Base-by-base conservation (phyloP, 37 sponge, comb jelly and placozoan species). In the Diacarnus erythraeanus region DNA sequence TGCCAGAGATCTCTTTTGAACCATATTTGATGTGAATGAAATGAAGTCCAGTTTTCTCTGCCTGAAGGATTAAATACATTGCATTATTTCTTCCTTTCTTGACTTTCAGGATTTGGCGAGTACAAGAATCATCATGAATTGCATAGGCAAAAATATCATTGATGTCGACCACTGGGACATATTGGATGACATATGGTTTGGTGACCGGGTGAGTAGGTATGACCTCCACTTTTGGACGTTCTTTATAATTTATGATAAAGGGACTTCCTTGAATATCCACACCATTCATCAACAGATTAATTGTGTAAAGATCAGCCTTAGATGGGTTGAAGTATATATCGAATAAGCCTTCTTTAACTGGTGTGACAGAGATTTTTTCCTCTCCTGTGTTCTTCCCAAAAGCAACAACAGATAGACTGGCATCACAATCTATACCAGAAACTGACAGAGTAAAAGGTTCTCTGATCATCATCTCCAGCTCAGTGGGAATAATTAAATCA, bases 1-100 rank as follows among this genome's bases (percentile, higher is more conserved):
- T 84, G 2, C 86, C 86, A 12, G 21, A 21, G 23, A 91, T 72
- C 41, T 94, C 86, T 43, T 87, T 72, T 3, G 74, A 75, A 31
- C 71, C 65, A 18, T 39, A 25, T 5, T 40, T 58, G 30, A 91
- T 61, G n/a, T 86, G 87, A 31, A 91, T 61, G 36, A 38, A 59
- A 65, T 91, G 63, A 12, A 76, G 30, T 21, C 77, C 77, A 9
- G 63, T 37, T 17, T 60, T 59, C 37, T 76, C 39, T 18, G 90
- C 73, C 3, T 40, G 20, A 36, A 82, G 81, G 39, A 42, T 59
- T 23, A 82, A 34, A 42, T 72, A 35, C 3, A 26, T 22, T 59
- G 59, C 61, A 12, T 61, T 61, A 1, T 71, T 2, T n/a, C 30
- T 39, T 39, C 38, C 54, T 70, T 91, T 83, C 33, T 38, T 56